Evolutionary conservation across 1,140 invertebrate genomes (phyloP).

Genomic region (Anoplophora glabripennis): DNA sequence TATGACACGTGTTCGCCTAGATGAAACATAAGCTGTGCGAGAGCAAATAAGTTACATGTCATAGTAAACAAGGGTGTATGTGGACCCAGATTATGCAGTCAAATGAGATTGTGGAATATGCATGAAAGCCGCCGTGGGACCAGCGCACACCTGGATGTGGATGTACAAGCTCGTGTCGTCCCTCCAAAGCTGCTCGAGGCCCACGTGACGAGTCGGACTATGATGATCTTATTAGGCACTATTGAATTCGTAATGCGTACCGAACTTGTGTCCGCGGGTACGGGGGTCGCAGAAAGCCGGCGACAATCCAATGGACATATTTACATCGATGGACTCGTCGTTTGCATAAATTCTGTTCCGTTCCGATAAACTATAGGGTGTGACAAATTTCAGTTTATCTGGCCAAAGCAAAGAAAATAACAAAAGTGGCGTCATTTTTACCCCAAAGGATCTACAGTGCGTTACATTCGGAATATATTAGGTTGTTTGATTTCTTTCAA

Average conservation of each 20-base stretch:
- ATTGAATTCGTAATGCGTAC: constrained; percentile 8
- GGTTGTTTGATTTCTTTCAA: too few species aligned
- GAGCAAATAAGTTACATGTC: constrained; percentile 35
- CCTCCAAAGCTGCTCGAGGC: neutral
- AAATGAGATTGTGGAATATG: constrained; percentile 46
- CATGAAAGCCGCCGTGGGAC: constrained; percentile 35
- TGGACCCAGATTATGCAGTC: constrained; percentile 40
- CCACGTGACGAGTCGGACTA: constrained; percentile 2
- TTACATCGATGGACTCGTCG: too few species aligned
- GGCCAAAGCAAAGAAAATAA: too few species aligned
- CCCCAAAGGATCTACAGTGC: too few species aligned
- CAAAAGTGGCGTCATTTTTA: too few species aligned
- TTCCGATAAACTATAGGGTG: too few species aligned
- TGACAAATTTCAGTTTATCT: too few species aligned
- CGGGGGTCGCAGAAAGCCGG: too few species aligned
- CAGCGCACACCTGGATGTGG: constrained; percentile 23
- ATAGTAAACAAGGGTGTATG: constrained; percentile 36
- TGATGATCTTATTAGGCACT: constrained; percentile 13
- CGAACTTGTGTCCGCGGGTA: too few species aligned
- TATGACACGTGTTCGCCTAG: constrained; percentile 20
- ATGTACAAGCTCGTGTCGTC: neutral
- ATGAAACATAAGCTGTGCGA: constrained; percentile 19
- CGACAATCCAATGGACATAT: too few species aligned
- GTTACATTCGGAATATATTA: too few species aligned
- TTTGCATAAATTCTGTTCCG: too few species aligned